phyloP scores from a whole-genome alignment of 2,113 vertebrate genomes.

The Apaloderma vittatum region DNA sequence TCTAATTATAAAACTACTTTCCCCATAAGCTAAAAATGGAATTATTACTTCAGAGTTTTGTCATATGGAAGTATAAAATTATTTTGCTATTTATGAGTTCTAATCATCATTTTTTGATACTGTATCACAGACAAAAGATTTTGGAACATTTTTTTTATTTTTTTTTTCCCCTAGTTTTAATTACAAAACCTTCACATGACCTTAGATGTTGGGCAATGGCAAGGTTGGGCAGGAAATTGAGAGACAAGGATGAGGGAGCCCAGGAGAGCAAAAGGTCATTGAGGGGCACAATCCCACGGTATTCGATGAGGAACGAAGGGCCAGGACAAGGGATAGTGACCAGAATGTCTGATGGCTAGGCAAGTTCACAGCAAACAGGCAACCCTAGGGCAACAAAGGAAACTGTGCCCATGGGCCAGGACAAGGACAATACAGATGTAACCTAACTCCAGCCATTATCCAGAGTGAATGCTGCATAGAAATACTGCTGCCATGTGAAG shows the following conservation, averaged over 20 bases:
- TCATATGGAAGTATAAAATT: background rate
- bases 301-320: background rate
- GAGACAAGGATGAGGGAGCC: background rate
- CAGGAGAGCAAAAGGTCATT: background rate
- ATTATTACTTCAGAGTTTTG: background rate
- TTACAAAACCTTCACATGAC: background rate
- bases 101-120: background rate
- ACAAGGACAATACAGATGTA: background rate
- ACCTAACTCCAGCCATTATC: background rate
- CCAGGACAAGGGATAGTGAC: fast-evolving
- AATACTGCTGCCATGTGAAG: background rate
- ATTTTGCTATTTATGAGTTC: background rate
- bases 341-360: background rate
- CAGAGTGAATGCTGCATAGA: background rate
- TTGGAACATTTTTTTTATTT: background rate
- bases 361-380: background rate
- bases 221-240: background rate
- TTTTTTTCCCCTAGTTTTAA: background rate
- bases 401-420: fast-evolving
- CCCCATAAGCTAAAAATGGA: background rate
- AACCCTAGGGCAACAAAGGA: fast-evolving
- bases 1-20: slow-evolving; percentile 1
- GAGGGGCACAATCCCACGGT: fast-evolving
- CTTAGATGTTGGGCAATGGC: background rate
- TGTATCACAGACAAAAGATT: background rate